These are phyloP conservation scores for Cnemophilus loriae DNA, from an alignment of 2,113 vertebrate species.

Conservation along the genomic window DNA sequence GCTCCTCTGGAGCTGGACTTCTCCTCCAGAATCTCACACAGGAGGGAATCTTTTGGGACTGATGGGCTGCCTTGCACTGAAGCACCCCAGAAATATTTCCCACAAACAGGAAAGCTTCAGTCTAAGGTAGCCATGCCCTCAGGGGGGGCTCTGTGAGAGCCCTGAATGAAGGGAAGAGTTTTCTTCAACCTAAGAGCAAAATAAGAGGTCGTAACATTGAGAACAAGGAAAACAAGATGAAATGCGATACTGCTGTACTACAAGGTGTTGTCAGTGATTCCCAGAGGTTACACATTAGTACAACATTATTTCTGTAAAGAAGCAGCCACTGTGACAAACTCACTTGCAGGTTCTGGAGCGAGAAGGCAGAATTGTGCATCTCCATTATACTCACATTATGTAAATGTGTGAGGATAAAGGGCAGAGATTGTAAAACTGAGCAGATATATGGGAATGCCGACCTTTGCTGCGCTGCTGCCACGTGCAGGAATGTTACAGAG, in stretches of 20 bases:
- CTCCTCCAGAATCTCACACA: background rate
- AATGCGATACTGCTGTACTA: background rate
- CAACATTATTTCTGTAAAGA: background rate
- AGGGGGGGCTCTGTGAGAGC: background rate
- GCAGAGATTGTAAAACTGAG: background rate
- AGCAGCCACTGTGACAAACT: background rate
- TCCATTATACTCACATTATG: background rate
- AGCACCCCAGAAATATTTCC: background rate
- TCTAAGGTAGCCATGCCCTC: rapidly evolving
- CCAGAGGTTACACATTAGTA: background rate
- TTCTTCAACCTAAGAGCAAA: background rate
- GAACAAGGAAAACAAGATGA: no score
- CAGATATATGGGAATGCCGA: background rate
- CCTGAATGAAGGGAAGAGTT: background rate
- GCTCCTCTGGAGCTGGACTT: background rate
- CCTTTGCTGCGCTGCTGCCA: background rate
- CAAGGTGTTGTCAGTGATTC: background rate
- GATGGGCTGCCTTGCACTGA: background rate
- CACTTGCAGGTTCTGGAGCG: background rate
- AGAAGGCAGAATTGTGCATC: background rate
- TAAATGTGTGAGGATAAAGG: background rate
- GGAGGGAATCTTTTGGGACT: no score
- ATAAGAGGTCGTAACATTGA: background rate
- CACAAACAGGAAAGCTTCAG: background rate
- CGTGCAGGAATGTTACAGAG: background rate